Conservation (phyloP, 2,888 invertebrate species). For the Coleophora flavipennella region DNA sequence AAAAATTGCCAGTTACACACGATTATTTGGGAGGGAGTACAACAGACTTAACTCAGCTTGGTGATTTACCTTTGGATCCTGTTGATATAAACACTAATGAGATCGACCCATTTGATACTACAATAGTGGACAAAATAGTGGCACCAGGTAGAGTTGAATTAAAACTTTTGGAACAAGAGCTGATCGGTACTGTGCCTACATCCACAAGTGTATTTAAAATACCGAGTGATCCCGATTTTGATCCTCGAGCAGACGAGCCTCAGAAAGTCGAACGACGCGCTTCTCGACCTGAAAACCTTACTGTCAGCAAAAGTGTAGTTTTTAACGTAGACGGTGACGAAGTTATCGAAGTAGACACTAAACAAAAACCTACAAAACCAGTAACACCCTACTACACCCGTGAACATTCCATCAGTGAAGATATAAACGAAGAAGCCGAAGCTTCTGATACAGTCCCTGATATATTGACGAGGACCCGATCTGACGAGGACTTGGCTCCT, state of each 20-base stretch:
- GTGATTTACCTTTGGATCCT: constrained; percentile 79
- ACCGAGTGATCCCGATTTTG: constrained; percentile 84
- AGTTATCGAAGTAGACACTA: constrained; percentile 68
- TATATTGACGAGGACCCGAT: constrained; percentile 69
- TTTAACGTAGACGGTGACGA: constrained; percentile 64
- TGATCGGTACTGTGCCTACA: constrained; percentile 68
- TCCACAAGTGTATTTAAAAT: constrained; percentile 46
- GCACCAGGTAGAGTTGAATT: constrained; percentile 85
- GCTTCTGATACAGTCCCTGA: constrained; percentile 79
- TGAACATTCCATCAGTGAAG: constrained; percentile 72
- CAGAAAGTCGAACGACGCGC: constrained; percentile 64
- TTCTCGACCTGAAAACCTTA: constrained; percentile 75
- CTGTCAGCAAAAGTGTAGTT: constrained; percentile 60
- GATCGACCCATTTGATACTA: constrained; percentile 91
- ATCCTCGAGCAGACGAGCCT: constrained; percentile 81
- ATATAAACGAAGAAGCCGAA: constrained; percentile 69
- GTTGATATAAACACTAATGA: constrained; percentile 68
- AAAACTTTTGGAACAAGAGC: constrained; percentile 83
- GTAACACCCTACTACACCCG: constrained; percentile 86
- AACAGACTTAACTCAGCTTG: constrained; percentile 80
- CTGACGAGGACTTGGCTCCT: constrained; percentile 77
- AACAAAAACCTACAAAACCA: constrained; percentile 78
- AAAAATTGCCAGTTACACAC: constrained; percentile 56
- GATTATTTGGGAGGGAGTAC: constrained; percentile 84
- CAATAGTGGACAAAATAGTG: constrained; percentile 78